phyloP scores from a whole-genome alignment of 2,113 vertebrate genomes.

The Pseudorectes ferrugineus region DNA sequence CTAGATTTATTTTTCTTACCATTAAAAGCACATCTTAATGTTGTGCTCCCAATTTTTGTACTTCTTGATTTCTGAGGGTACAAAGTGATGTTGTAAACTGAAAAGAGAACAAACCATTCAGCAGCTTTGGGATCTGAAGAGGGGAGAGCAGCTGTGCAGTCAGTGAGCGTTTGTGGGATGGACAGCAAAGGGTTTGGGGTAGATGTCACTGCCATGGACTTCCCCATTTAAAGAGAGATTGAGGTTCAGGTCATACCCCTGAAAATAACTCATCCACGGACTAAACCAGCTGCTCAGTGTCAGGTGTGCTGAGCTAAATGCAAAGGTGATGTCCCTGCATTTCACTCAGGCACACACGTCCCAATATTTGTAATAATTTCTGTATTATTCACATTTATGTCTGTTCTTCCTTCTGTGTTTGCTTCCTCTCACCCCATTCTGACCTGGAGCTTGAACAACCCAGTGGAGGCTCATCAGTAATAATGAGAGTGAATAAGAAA shows the following conservation, averaged over 20 bases:
- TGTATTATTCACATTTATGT: not conserved
- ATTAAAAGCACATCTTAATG: not conserved
- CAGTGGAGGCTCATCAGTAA: not conserved
- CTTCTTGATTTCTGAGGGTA: not conserved
- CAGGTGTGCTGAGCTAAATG: not conserved
- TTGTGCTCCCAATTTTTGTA: not conserved
- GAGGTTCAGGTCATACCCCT: not conserved
- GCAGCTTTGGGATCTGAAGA: not conserved
- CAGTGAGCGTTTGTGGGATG: not conserved
- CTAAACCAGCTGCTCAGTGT: not conserved
- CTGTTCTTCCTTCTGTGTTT: not conserved
- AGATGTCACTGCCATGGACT: not conserved
- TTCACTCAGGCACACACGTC: not conserved
- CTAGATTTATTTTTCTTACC: not conserved
- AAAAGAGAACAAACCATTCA: not conserved
- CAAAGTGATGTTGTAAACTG: not conserved
- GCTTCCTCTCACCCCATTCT: not conserved
- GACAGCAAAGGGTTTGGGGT: conserved; percentile 13
- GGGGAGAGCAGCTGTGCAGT: not conserved
- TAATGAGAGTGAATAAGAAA: not conserved
- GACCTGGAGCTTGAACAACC: not conserved
- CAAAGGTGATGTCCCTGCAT: not conserved
- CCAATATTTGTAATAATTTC: not conserved
- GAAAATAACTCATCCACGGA: not conserved
- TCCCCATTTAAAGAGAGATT: not conserved